These are phyloP conservation scores for Alligator sinensis DNA, from an alignment of 2,113 vertebrate genomes.

Conservation along the genomic window DNA sequence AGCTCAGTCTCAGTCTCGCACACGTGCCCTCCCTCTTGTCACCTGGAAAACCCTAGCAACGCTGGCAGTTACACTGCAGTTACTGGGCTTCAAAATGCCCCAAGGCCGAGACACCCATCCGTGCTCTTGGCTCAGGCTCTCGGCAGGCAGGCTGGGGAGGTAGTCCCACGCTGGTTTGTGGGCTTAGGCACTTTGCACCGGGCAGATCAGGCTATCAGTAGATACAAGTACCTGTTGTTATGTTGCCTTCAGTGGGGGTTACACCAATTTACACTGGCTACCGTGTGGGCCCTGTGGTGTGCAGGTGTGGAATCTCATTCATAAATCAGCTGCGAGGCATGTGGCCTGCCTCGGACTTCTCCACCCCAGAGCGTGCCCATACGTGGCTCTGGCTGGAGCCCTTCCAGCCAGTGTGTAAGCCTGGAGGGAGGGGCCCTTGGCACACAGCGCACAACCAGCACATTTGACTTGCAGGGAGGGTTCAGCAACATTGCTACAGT, in stretches of 20 bases:
- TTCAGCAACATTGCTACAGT: not conserved
- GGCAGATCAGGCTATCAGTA: not conserved
- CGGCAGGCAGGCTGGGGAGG: not conserved
- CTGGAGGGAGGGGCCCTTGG: no score
- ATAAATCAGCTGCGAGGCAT: not conserved
- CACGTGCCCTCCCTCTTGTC: not conserved
- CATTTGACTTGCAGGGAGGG: not conserved
- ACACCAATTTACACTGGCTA: not conserved
- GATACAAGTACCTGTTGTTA: not conserved
- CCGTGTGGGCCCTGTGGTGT: not conserved
- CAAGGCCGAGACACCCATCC: not conserved
- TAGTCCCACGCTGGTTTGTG: not conserved
- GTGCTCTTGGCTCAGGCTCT: not conserved
- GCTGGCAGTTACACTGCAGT: not conserved
- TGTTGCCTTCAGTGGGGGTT: not conserved
- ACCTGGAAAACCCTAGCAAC: not conserved
- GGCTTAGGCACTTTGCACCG: not conserved
- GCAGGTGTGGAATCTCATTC: not conserved
- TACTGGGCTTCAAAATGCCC: not conserved
- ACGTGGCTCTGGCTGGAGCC: not conserved
- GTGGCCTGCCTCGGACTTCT: not conserved
- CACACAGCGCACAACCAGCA: not conserved
- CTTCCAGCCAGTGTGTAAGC: no score
- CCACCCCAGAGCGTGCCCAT: not conserved
- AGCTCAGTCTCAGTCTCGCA: not conserved